Conservation (phyloP, 2,113 vertebrate species). For the Gavia stellata region DNA sequence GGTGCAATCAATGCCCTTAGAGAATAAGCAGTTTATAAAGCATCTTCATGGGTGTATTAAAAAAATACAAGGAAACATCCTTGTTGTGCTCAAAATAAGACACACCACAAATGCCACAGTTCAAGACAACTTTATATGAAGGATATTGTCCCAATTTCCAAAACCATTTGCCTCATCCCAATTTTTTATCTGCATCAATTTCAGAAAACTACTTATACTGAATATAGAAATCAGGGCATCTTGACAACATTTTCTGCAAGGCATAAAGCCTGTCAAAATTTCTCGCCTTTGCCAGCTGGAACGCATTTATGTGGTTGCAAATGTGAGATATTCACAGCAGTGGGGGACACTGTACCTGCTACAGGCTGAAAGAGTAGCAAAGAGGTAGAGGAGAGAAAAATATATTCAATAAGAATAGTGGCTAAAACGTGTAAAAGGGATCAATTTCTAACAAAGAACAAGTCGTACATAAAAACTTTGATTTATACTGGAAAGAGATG, state of each 20-base stretch:
- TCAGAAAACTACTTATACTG: neutral
- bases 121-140: neutral
- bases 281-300: conserved; percentile 12
- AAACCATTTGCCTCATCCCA: neutral
- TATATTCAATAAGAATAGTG: neutral
- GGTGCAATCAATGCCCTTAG: neutral
- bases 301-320: neutral
- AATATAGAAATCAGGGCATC: conserved; percentile 20
- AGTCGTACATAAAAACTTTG: neutral
- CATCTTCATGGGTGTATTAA: neutral
- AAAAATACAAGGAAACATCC: neutral
- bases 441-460: neutral
- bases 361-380: neutral
- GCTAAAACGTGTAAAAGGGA: neutral
- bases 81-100: neutral
- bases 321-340: neutral
- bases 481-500: neutral
- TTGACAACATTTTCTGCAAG: conserved; percentile 11
- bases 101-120: neutral
- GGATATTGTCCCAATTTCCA: neutral
- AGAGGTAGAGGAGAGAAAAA: neutral
- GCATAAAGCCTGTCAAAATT: neutral
- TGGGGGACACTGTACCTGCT: neutral
- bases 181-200: neutral
- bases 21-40: neutral